Conservation (phyloP, 1,140 invertebrate genomes). For the Dermatophagoides farinae region DNA sequence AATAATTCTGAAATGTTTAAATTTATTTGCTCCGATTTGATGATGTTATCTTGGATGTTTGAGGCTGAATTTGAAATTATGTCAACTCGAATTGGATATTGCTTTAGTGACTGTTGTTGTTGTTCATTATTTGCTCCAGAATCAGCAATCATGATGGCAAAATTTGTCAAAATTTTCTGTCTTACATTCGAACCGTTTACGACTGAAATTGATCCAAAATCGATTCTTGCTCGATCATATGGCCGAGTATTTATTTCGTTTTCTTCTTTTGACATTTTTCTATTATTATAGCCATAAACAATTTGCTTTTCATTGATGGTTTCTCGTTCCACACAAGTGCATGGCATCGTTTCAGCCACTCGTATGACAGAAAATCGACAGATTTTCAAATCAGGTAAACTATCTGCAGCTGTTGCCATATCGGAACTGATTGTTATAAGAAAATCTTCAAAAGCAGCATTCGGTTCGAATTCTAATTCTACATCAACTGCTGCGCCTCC, state of each 20-base stretch:
- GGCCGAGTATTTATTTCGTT: background rate
- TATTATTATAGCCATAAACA: conserved; percentile 7
- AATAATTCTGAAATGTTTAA: background rate
- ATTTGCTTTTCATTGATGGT: conserved; percentile 17
- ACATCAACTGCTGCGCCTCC: conserved; percentile 18
- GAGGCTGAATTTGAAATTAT: background rate
- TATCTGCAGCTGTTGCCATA: conserved; percentile 11
- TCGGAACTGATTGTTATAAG: conserved; percentile 14
- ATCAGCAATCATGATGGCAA: background rate
- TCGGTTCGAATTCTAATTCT: conserved; percentile 12
- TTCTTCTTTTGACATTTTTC: background rate
- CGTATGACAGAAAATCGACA: conserved; percentile 15
- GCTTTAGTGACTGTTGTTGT: background rate
- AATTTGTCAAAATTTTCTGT: background rate
- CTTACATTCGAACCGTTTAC: background rate
- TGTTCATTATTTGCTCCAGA: background rate
- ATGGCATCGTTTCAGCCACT: conserved; percentile 18
- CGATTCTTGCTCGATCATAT: background rate
- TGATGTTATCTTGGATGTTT: background rate
- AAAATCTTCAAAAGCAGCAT: conserved; percentile 16
- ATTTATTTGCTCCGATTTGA: conserved; percentile 1
- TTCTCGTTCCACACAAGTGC: conserved; percentile 16
- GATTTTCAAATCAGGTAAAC: conserved; percentile 17
- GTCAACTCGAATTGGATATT: conserved; percentile 1
- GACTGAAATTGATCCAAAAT: background rate